These are phyloP conservation scores for Hydractinia symbiolongicarpus DNA, from an alignment of 30 jellyfish, hydroid and myxozoan species.

Conservation along the genomic window DNA sequence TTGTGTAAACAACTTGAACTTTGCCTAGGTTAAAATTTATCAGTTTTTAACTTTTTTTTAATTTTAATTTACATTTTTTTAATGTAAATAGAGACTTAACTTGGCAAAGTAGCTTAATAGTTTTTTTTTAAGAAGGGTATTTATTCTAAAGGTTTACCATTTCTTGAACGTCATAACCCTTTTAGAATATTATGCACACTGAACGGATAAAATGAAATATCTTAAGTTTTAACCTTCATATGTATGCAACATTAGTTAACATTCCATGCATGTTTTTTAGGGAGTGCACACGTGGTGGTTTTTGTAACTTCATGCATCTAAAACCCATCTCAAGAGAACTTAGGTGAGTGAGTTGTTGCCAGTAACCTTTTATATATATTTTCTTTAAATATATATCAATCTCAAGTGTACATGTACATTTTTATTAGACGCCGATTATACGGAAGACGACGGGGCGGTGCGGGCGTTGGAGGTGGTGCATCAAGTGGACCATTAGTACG, in stretches of 20 bases:
- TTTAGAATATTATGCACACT: not conserved
- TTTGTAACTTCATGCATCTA: conserved; percentile 97
- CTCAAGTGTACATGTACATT: not conserved
- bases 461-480: conserved; percentile 97
- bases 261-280: conserved; percentile 17
- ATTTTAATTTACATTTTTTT: too few relatives aligned
- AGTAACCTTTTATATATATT: too few relatives aligned
- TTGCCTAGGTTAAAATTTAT: too few relatives aligned
- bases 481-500: conserved; percentile 31
- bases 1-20: too few relatives aligned
- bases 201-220: not conserved
- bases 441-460: conserved; percentile 90
- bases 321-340: conserved; percentile 92
- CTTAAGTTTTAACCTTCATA: too few relatives aligned
- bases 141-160: too few relatives aligned
- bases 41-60: too few relatives aligned
- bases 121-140: too few relatives aligned
- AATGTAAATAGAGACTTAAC: too few relatives aligned
- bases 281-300: conserved; percentile 99
- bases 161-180: too few relatives aligned
- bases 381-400: not conserved
- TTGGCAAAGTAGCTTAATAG: too few relatives aligned
- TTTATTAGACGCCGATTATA: conserved; percentile 71
- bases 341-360: conserved; percentile 42
- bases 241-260: too few relatives aligned